Percentiles rank a stretch among this genome's conserved stretches.
These are phyloP conservation scores for Catalaphyllia jardinei DNA, from an alignment of 64 coral and sea anemone genomes.

Conservation along the genomic window DNA sequence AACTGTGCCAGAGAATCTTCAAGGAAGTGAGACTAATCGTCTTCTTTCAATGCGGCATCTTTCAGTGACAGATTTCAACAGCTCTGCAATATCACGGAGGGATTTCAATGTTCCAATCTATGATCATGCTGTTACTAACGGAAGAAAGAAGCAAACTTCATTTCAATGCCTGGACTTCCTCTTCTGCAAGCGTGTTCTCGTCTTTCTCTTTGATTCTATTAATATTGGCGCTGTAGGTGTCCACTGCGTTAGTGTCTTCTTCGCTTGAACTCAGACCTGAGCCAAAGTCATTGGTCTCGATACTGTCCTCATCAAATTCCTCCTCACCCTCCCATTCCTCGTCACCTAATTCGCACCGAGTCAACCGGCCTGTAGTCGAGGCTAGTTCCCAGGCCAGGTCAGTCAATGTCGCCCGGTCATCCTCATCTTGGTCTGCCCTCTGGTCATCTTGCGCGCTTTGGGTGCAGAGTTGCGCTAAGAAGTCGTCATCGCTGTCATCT, in stretches of 20 bases:
- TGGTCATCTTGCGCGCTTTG: neutral
- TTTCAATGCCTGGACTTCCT: constrained; percentile 16
- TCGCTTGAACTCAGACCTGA: constrained; percentile 47
- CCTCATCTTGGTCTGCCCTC: constrained; percentile 75
- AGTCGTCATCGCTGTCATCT: constrained; percentile 82
- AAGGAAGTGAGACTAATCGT: no score
- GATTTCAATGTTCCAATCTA: neutral
- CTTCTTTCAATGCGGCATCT: no score
- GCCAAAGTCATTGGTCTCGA: constrained; percentile 58
- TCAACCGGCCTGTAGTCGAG: constrained; percentile 81
- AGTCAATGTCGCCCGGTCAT: constrained; percentile 82
- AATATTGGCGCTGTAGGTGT: neutral
- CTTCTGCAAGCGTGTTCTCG: neutral
- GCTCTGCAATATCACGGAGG: neutral
- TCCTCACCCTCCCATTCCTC: constrained; percentile 3
- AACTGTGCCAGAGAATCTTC: no score
- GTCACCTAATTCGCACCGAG: constrained; percentile 53
- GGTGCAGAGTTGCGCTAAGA: constrained; percentile 16
- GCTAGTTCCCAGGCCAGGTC: constrained; percentile 94
- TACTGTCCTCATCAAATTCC: constrained; percentile 75
- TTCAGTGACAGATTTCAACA: neutral
- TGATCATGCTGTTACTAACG: neutral
- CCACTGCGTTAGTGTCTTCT: neutral
- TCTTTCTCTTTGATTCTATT: neutral
- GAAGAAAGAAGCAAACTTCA: neutral